A percentile compares a stretch with the other conserved stretches of the same genome.
These are phyloP conservation scores for Aphelenchoides bicaudatus DNA, from an alignment of 2,888 invertebrate species.

Conservation along the genomic window DNA sequence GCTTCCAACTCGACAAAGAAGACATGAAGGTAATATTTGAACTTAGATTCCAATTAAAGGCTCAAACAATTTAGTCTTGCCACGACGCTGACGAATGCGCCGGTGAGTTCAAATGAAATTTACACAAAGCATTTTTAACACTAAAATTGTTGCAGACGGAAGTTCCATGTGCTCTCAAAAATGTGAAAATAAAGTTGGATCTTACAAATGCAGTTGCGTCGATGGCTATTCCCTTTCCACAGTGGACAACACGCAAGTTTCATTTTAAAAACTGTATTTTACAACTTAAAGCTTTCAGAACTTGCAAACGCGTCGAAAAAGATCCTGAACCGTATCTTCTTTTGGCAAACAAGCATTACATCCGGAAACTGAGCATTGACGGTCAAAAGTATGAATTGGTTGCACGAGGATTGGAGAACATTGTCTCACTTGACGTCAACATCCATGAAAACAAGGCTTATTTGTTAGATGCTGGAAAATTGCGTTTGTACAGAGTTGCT, in stretches of 20 bases:
- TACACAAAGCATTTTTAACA: too few relatives aligned
- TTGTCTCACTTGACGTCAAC: constrained; percentile 92
- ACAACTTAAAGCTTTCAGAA: too few relatives aligned
- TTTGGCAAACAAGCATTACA: constrained; percentile 94
- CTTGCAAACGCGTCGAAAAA: constrained; percentile 70
- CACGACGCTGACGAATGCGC: constrained; percentile 62
- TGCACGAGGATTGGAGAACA: constrained; percentile 79
- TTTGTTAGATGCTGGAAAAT: constrained; percentile 78
- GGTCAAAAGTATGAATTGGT: constrained; percentile 79
- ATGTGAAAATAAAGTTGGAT: constrained; percentile 90
- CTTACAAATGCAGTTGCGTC: constrained; percentile 91
- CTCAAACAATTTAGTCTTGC: too few relatives aligned
- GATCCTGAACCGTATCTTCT: constrained; percentile 77
- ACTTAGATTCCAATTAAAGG: too few relatives aligned
- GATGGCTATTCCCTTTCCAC: constrained; percentile 81
- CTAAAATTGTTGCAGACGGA: constrained; percentile 70
- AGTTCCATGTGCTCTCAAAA: constrained; percentile 83
- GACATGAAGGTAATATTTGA: too few relatives aligned
- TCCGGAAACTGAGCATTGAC: constrained; percentile 88
- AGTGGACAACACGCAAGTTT: constrained; percentile 81
- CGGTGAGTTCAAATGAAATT: too few relatives aligned
- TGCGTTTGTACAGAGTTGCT: constrained; percentile 52
- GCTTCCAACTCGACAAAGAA: constrained; percentile 70
- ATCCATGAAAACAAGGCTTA: constrained; percentile 79
- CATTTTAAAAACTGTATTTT: constrained; percentile 46